Percentiles rank a stretch among this genome's conserved stretches.
Conservation (phyloP, 2,113 vertebrate species). For the Dipodomys ordii region DNA sequence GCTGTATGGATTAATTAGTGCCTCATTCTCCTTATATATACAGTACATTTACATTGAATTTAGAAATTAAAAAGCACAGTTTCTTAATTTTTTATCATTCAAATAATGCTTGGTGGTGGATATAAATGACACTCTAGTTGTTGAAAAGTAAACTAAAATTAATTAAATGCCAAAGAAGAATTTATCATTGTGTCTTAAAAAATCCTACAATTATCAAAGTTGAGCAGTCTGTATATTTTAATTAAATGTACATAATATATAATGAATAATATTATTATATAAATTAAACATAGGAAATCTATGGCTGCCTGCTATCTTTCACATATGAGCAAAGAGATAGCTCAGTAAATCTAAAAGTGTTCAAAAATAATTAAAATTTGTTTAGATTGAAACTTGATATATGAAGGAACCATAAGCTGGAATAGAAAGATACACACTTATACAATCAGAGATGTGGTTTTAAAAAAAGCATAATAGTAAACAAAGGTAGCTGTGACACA, state of each 20-base stretch:
- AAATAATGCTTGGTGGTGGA: background rate
- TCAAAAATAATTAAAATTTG: background rate
- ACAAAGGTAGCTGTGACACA: no score
- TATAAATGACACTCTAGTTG: background rate
- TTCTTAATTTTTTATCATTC: background rate
- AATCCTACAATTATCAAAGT: no score
- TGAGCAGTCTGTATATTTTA: background rate
- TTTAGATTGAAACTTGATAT: background rate
- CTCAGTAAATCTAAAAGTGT: background rate
- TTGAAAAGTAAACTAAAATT: background rate
- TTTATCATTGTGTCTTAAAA: background rate
- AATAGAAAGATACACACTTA: background rate
- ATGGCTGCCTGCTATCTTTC: background rate
- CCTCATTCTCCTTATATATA: background rate
- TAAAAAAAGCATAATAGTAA: background rate
- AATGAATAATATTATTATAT: background rate
- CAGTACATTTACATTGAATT: background rate
- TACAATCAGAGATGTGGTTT: background rate
- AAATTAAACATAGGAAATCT: background rate
- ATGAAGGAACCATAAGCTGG: background rate
- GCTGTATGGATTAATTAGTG: background rate
- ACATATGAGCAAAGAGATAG: background rate
- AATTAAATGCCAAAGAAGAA: background rate
- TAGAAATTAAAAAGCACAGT: background rate
- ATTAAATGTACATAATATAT: background rate